A percentile compares a stretch with the other conserved stretches of the same genome.
These are phyloP conservation scores for Melipona bicolor DNA, from an alignment of 2,888 invertebrate genomes.

Conservation along the genomic window DNA sequence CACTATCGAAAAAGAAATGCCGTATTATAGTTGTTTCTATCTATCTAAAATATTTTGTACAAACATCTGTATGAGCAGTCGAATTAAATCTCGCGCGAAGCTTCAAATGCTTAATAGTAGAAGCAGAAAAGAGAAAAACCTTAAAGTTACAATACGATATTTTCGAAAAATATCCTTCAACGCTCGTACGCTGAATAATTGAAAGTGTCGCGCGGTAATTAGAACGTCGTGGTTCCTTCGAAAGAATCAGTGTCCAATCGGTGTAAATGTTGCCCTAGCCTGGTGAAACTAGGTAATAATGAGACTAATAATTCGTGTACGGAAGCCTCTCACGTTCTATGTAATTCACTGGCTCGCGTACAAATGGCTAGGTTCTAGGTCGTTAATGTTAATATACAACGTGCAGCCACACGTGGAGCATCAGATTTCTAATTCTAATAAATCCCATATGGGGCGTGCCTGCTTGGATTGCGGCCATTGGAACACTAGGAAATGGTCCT, in stretches of 20 bases:
- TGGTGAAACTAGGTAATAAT: constrained; percentile 71
- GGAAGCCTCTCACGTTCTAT: constrained; percentile 79
- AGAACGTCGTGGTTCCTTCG: too few relatives aligned
- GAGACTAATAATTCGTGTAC: constrained; percentile 76
- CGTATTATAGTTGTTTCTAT: too few relatives aligned
- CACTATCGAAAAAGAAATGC: too few relatives aligned
- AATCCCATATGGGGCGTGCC: constrained; percentile 73
- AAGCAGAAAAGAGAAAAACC: background rate
- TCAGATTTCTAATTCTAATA: constrained; percentile 82
- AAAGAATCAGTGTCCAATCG: constrained; percentile 23
- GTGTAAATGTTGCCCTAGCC: constrained; percentile 29
- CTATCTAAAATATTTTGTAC: too few relatives aligned
- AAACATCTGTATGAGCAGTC: too few relatives aligned
- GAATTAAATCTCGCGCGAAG: background rate
- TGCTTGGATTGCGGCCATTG: constrained; percentile 65
- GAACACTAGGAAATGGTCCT: constrained; percentile 62
- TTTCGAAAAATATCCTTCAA: too few relatives aligned
- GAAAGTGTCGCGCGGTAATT: background rate
- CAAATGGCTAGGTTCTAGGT: constrained; percentile 74
- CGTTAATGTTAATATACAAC: constrained; percentile 81
- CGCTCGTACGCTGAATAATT: too few relatives aligned
- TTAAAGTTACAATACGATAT: background rate
- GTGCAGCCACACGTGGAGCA: constrained; percentile 67
- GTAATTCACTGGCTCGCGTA: constrained; percentile 77
- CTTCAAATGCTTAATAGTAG: background rate